Evolutionary conservation across 2,113 vertebrate species (phyloP).

Genomic region (Phrynosoma blainvillii): DNA sequence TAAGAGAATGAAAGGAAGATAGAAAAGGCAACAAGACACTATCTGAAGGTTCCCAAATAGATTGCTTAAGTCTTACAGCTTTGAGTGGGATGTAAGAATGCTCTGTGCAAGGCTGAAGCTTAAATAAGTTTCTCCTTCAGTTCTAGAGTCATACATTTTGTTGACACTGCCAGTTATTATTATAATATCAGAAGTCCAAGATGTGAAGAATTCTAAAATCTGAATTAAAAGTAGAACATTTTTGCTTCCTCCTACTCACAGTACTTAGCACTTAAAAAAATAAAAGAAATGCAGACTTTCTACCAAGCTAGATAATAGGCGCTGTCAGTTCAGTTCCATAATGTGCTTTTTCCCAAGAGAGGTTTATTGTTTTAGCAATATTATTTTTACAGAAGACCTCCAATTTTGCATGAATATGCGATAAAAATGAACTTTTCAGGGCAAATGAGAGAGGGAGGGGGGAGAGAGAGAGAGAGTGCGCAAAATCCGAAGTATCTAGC

Average conservation of each 20-base stretch:
- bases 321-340: conserved; percentile 80
- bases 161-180: conserved; percentile 57
- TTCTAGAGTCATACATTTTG: conserved; percentile 58
- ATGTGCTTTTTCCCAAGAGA: conserved; percentile 76
- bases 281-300: conserved; percentile 73
- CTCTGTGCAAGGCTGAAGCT: neutral
- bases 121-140: conserved; percentile 26
- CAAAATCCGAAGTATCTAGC: neutral
- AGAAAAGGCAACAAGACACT: neutral
- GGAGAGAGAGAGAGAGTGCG: neutral
- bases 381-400: conserved; percentile 75
- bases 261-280: conserved; percentile 37
- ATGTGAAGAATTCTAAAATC: conserved; percentile 62
- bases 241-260: conserved; percentile 67
- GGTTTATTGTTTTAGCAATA: conserved; percentile 83
- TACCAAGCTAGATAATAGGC: conserved; percentile 80
- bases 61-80: neutral
- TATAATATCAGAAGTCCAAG: conserved; percentile 63
- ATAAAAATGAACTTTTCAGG: conserved; percentile 62
- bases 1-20: neutral
- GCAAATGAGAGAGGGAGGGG: neutral
- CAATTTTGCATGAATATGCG: conserved; percentile 79
- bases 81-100: neutral
- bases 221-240: conserved; percentile 72
- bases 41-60: neutral